Evolutionary conservation across 2,888 invertebrate species (phyloP).

Genomic region (Diogma glabrata): DNA sequence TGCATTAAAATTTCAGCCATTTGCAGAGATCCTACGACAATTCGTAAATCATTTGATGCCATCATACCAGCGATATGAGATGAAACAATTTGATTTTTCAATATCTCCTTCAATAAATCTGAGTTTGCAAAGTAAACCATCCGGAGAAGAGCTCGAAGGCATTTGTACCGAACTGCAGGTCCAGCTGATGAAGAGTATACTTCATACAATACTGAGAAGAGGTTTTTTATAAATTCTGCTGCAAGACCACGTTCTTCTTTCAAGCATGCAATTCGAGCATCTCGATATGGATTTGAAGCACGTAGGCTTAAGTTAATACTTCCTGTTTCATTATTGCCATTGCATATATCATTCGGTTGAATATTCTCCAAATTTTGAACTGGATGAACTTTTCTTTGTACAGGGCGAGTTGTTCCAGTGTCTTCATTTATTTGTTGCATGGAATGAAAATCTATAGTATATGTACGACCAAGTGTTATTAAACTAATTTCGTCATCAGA

Average conservation of each 20-base stretch:
- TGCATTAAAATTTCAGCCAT: slow-evolving; percentile 95
- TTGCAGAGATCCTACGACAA: slow-evolving; percentile 93
- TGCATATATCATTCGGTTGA: neutral
- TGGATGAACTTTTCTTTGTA: slow-evolving; percentile 68
- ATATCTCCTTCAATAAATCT: slow-evolving; percentile 65
- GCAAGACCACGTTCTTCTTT: slow-evolving; percentile 59
- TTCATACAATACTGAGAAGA: slow-evolving; percentile 93
- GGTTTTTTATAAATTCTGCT: slow-evolving; percentile 58
- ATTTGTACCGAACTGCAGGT: slow-evolving; percentile 93
- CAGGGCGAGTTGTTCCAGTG: slow-evolving; percentile 85
- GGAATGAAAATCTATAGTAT: slow-evolving; percentile 91
- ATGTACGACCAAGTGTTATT: slow-evolving; percentile 83
- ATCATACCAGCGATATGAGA: slow-evolving; percentile 98
- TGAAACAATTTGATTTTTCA: slow-evolving; percentile 66
- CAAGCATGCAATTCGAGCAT: slow-evolving; percentile 57
- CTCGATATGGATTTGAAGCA: slow-evolving; percentile 27
- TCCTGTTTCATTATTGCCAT: slow-evolving; percentile 10
- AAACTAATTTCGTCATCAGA: slow-evolving; percentile 94
- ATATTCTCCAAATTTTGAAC: slow-evolving; percentile 27
- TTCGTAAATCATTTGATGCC: slow-evolving; percentile 90
- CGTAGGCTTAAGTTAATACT: slow-evolving; percentile 16
- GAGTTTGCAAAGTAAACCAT: slow-evolving; percentile 94
- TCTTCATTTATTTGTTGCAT: slow-evolving; percentile 99
- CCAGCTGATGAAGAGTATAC: slow-evolving; percentile 98
- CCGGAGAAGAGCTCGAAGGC: slow-evolving; percentile 85